Percentiles rank a stretch among this genome's conserved stretches.
Evolutionary conservation across 2,797 vertebrate genomes (phyloP).

Genomic region (Echeneis naucrates): DNA sequence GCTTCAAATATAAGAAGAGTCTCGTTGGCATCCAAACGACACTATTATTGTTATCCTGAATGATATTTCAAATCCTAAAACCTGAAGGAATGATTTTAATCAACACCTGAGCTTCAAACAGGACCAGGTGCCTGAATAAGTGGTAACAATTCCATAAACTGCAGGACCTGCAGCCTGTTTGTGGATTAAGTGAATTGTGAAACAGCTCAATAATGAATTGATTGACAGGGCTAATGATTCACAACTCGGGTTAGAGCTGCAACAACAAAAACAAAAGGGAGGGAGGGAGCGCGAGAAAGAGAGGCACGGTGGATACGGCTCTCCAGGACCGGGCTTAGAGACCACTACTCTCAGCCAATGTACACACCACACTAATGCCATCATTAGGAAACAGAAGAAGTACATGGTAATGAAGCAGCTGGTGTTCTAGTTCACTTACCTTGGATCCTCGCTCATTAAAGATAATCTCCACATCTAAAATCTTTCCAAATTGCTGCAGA

Average conservation of each 20-base stretch:
- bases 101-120: conserved; percentile 42
- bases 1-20: neutral
- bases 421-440: conserved; percentile 89
- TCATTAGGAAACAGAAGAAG: conserved; percentile 78
- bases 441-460: conserved; percentile 99
- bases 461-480: conserved; percentile 99
- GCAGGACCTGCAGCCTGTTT: conserved; percentile 58
- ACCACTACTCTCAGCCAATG: conserved; percentile 69
- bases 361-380: conserved; percentile 76
- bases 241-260: conserved; percentile 66
- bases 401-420: conserved; percentile 77
- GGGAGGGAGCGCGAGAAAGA: conserved; percentile 32
- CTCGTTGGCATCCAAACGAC: neutral
- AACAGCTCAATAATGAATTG: conserved; percentile 78
- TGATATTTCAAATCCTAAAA: conserved; percentile 32
- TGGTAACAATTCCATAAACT: conserved; percentile 52
- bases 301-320: conserved; percentile 43
- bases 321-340: conserved; percentile 72
- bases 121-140: conserved; percentile 48
- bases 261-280: conserved; percentile 69
- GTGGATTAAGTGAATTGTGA: conserved; percentile 71
- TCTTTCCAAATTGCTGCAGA: conserved; percentile 98
- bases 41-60: conserved; percentile 5
- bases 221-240: conserved; percentile 80
- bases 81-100: conserved; percentile 28